Conservation (phyloP, 2,113 vertebrate species). For the Gyps fulvus region DNA sequence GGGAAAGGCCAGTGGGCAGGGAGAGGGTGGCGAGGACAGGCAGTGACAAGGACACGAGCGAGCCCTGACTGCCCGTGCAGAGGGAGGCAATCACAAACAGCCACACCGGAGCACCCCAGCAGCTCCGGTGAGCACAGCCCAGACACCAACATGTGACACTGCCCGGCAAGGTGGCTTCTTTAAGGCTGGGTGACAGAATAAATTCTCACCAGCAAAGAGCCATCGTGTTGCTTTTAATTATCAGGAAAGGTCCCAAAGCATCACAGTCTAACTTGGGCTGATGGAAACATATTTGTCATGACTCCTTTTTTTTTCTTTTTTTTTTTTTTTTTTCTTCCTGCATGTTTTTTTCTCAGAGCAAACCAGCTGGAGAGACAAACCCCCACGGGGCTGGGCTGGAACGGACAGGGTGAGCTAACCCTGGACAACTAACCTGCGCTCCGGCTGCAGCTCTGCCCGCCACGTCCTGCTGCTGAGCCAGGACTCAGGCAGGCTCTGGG, state of each 20-base stretch:
- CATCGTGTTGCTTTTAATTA: neutral
- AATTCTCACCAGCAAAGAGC: conserved; percentile 32
- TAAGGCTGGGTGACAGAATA: neutral
- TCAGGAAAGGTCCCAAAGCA: neutral
- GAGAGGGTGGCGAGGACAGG: neutral
- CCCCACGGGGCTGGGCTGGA: neutral
- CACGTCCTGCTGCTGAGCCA: fast-evolving
- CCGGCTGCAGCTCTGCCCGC: neutral
- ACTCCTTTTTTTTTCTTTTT: neutral
- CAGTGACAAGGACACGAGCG: neutral
- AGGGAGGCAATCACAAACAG: neutral
- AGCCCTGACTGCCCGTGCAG: neutral
- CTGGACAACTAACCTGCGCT: neutral
- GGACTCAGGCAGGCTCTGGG: neutral
- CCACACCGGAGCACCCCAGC: neutral
- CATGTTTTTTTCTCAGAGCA: neutral
- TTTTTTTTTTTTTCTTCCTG: neutral
- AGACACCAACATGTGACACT: neutral
- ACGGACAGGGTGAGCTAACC: neutral
- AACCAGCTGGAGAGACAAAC: neutral
- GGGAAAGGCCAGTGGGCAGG: neutral
- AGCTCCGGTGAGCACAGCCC: neutral
- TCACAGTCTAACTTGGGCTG: neutral
- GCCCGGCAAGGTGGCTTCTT: neutral
- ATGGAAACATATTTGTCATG: neutral